Evolutionary conservation across 92 coral and sea anemone genomes (phyloP), one percentile per base, ranked within the genome.

Genomic region (Palythoa grandiflora): DNA sequence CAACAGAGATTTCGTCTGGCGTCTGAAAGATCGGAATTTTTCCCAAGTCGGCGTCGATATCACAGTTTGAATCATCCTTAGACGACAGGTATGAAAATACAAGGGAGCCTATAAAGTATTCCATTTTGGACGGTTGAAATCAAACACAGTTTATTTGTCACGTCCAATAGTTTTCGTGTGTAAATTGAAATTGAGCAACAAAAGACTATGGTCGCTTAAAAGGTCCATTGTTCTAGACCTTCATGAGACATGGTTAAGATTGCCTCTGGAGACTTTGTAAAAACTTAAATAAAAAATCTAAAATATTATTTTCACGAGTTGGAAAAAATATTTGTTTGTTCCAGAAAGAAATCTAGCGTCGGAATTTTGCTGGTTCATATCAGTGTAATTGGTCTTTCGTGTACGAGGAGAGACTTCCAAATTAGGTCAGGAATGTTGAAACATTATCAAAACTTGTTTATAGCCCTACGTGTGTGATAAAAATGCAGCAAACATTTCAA

Each of bases 401-500:
- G 3, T 17, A 63, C 47, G 4, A 77, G 47, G 17, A 11, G 52
- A 21, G 89, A 87, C 20, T 77, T 86, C 89, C 83, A 86, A 5
- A 80, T 85, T 53, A 86, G 54, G 53, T 86, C 89, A 5, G 57
- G 83, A 11, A 52, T 6, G 55, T 52, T 52, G 55, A 52, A 52
- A 11, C 83, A 89, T 60, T 68, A 89, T 76, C n/a, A 84, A 71
- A 3, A 85, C 79, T 75, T 73, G 38, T 36, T 89, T 68, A 75
- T 89, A 85, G 68, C 71, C 20, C 13, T 72, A 40, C 28, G 79
- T 84, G 63, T 52, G 57, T 36, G 85, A 19, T 48, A 89, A 60
- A 84, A 89, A 89, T 38, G 77, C 76, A 37, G 89, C 60, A 61
- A 89, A 89, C 61, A 84, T 61, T 28, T 85, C 68, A 37, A 84